Percentiles rank a stretch among this genome's conserved stretches.
Conservation (phyloP, 2,888 invertebrate genomes). For the Dinocampus coccinellae region DNA sequence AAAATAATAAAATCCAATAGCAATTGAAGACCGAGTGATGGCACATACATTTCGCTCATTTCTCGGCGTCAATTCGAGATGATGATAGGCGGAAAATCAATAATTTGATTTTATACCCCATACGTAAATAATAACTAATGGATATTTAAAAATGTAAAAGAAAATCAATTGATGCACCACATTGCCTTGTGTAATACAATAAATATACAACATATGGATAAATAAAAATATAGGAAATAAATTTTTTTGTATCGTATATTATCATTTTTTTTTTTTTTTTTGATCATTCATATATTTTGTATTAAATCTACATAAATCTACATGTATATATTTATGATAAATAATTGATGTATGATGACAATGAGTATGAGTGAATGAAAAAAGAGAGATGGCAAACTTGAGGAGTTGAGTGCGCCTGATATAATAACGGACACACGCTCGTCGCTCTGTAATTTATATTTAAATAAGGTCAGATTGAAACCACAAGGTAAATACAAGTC, state of each 20-base stretch:
- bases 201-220: too few species aligned
- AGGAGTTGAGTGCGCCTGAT: conserved; percentile 33
- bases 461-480: conserved; percentile 66
- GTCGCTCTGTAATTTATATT: conserved; percentile 64
- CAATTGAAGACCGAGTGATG: conserved; percentile 8
- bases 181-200: background rate
- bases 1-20: too few species aligned
- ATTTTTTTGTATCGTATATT: too few species aligned
- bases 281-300: too few species aligned
- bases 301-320: too few species aligned
- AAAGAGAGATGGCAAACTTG: conserved; percentile 42
- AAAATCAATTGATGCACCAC: too few species aligned
- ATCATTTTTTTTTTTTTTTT: too few species aligned
- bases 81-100: conserved; percentile 20
- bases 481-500: conserved; percentile 67
- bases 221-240: background rate
- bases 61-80: conserved; percentile 16
- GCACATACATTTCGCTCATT: conserved; percentile 9
- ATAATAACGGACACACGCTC: conserved; percentile 46
- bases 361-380: too few species aligned
- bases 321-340: background rate
- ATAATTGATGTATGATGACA: background rate
- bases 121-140: background rate
- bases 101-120: background rate
- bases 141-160: too few species aligned